A percentile compares a stretch with the other conserved stretches of the same genome.
Evolutionary conservation across 2,113 vertebrate species (phyloP).

Genomic region (Phyllopteryx taeniolatus): DNA sequence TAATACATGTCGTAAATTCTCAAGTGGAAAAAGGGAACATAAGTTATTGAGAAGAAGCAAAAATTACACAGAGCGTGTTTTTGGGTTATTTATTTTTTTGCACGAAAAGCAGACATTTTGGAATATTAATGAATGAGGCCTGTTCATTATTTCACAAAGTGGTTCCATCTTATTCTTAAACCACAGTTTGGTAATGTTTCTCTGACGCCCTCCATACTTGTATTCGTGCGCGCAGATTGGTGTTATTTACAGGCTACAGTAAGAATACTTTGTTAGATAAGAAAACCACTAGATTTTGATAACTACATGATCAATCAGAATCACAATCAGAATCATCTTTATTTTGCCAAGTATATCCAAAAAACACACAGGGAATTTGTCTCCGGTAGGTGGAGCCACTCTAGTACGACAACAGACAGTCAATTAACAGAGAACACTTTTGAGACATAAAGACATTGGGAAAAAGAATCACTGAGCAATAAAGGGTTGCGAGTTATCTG

Average conservation of each 20-base stretch:
- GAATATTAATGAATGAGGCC: slow-evolving; percentile 11
- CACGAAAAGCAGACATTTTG: slow-evolving; percentile 1
- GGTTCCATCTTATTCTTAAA: slow-evolving; percentile 12
- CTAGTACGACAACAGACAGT: too few species aligned
- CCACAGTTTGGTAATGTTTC: background rate
- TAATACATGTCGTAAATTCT: slow-evolving; percentile 9
- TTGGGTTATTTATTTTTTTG: background rate
- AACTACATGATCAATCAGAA: slow-evolving; percentile 27
- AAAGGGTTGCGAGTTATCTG: too few species aligned
- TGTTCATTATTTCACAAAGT: slow-evolving; percentile 39
- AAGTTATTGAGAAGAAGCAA: background rate
- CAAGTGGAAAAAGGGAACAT: background rate
- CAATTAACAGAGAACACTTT: too few species aligned
- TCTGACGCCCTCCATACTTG: slow-evolving; percentile 4
- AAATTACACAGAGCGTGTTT: slow-evolving; percentile 16
- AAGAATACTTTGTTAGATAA: slow-evolving; percentile 8
- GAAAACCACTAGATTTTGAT: slow-evolving; percentile 8
- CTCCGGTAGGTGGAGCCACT: too few species aligned
- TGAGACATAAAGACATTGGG: too few species aligned
- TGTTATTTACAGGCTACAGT: slow-evolving; percentile 24
- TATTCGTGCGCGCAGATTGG: slow-evolving; percentile 15
- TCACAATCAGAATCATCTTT: too few species aligned
- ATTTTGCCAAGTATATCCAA: too few species aligned
- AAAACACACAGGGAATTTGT: too few species aligned
- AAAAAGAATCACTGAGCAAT: too few species aligned